Base-by-base conservation (phyloP, 2,888 invertebrate species). In the Morinoia aosen region DNA sequence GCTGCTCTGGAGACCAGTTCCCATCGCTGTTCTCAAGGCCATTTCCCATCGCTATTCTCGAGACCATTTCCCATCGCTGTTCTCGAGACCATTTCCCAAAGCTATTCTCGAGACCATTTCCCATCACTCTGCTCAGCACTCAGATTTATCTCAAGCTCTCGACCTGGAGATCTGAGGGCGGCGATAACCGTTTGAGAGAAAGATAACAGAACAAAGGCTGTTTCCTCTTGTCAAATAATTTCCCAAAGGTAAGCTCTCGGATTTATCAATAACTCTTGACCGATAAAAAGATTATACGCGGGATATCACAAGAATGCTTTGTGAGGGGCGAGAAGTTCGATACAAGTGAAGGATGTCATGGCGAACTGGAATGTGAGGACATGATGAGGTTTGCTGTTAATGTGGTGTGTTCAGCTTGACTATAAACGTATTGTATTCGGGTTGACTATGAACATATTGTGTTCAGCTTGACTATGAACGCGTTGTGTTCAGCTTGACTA, bases 181-280 rank as follows among this genome's bases (percentile, higher is more conserved):
- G 25, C 19, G 33, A 76, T 76, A 76, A 33, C 33, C 8, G 33
- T 10, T 33, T 76, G 76, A 76, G 76, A 76, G 33, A 33, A 76
- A 76, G 76, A 76, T 76, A 76, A 16, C 1, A 33, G 25, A 76
- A 76, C 76, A 76, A 76, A 76, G 25, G 25, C 33, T 33, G 16
- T 33, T 76, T 76, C 33, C 76, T 10, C 33, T 19, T 12, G 33
- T 76, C 76, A 33, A 76, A 1, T 33, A 76, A 33, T 33, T 76
- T 33, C 76, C 76, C 33, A 76, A 76, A 76, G 76, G 76, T 76
- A 76, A 76, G 76, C 76, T 76, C 33, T 76, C 76, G 33, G 76
- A 76, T 76, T 76, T 76, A 76, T 76, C 76, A 76, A 76, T 76
- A 76, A 76, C 76, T 76, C 76, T 76, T 76, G 76, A 76, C 76